Evolutionary conservation across 2,797 vertebrate genomes (phyloP).

Genomic region (Amazonetta brasiliensis): DNA sequence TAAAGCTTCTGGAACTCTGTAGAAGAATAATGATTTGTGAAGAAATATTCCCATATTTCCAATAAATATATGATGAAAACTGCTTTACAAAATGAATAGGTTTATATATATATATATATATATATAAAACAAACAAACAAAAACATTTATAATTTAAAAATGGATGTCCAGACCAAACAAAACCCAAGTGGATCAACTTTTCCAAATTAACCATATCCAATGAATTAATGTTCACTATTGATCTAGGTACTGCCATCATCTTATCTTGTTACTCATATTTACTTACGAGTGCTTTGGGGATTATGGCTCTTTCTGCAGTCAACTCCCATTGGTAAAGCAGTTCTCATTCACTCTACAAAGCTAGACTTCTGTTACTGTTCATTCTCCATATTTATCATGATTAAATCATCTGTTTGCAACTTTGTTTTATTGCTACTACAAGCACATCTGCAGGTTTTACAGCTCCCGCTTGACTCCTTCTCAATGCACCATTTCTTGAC

Average conservation of each 20-base stretch:
- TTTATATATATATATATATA: too few relatives aligned
- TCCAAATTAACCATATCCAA: not conserved
- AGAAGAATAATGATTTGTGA: not conserved
- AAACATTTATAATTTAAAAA: not conserved
- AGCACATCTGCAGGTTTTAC: not conserved
- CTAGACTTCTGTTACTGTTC: not conserved
- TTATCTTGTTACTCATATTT: not conserved
- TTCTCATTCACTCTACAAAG: not conserved
- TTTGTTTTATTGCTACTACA: not conserved
- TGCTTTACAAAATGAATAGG: not conserved
- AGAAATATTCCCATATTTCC: conserved; percentile 1
- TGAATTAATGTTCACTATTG: not conserved
- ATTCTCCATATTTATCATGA: not conserved
- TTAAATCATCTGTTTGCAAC: not conserved
- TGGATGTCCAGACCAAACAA: not conserved
- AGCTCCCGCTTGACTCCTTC: not conserved
- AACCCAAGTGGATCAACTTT: not conserved
- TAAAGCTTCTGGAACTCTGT: not conserved
- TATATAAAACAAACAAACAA: not conserved
- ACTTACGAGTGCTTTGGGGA: not conserved
- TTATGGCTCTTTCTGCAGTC: not conserved
- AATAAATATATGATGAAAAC: conserved; percentile 18
- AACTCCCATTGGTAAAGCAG: not conserved
- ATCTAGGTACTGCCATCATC: not conserved
- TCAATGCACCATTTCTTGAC: not conserved